Evolutionary conservation across 2,113 vertebrate species (phyloP).

Genomic region (Trichomycterus rosablanca): DNA sequence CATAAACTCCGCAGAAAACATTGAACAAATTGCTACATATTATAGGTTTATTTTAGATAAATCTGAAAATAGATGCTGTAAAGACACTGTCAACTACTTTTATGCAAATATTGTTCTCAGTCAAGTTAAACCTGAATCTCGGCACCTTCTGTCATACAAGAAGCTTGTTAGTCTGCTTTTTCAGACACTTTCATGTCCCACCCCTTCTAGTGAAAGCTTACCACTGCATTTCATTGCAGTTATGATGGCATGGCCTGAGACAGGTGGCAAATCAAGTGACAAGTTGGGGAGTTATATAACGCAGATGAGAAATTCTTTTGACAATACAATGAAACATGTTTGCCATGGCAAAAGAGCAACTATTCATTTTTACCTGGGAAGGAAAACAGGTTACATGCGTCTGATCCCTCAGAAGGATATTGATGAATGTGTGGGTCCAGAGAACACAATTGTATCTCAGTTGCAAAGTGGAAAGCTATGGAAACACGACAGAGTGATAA

Average conservation of each 20-base stretch:
- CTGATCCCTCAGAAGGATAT: conserved; percentile 46
- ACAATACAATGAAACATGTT: conserved; percentile 43
- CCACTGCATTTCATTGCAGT: conserved; percentile 53
- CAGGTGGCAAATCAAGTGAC: background rate
- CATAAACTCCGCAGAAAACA: background rate
- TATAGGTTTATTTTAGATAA: conserved; percentile 15
- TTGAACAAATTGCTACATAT: conserved; percentile 37
- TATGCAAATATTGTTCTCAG: conserved; percentile 58
- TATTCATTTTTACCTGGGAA: conserved; percentile 60
- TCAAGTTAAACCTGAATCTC: conserved; percentile 47
- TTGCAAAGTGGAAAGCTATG: conserved; percentile 56
- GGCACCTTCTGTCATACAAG: fast-evolving
- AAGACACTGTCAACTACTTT: conserved; percentile 50
- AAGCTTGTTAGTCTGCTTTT: fast-evolving
- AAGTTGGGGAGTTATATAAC: conserved; percentile 43
- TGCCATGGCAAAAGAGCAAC: conserved; percentile 49
- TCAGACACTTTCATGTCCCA: background rate
- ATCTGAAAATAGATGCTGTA: fast-evolving
- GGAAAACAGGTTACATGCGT: conserved; percentile 43
- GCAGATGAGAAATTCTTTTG: conserved; percentile 50
- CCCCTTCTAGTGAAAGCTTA: conserved; percentile 24
- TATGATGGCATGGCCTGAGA: conserved; percentile 54
- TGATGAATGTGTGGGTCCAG: background rate
- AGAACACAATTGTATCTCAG: conserved; percentile 34
- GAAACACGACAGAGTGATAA: conserved; percentile 42